These are phyloP conservation scores for Pseudonaja textilis DNA, from an alignment of 2,113 vertebrate genomes.

Conservation along the genomic window DNA sequence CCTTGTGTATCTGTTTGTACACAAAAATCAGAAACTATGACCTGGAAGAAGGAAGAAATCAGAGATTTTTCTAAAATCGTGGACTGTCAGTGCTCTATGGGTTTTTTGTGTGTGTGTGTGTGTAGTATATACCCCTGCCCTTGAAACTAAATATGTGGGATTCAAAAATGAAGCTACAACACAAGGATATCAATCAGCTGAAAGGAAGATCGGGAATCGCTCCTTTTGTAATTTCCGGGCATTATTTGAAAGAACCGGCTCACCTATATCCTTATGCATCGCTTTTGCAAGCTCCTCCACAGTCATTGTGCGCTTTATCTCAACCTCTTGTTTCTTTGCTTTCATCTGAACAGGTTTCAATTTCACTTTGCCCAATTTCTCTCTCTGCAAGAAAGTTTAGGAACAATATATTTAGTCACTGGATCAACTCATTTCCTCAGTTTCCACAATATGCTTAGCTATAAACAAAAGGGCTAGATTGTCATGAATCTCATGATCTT, in stretches of 20 bases:
- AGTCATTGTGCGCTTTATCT: constrained; percentile 80
- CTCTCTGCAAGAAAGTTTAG: constrained; percentile 49
- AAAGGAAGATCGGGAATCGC: neutral
- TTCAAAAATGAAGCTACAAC: neutral
- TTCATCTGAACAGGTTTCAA: constrained; percentile 49
- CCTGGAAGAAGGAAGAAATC: neutral
- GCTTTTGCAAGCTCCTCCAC: constrained; percentile 74
- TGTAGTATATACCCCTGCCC: neutral
- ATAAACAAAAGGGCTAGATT: neutral
- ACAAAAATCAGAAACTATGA: neutral
- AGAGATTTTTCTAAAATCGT: neutral
- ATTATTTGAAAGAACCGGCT: neutral
- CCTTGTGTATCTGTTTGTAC: neutral
- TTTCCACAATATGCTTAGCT: neutral
- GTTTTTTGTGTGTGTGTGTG: no score
- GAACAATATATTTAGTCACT: neutral
- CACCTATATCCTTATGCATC: constrained; percentile 83
- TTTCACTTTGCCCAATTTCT: constrained; percentile 49
- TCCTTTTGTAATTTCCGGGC: neutral
- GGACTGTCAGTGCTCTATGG: neutral
- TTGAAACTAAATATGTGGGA: neutral
- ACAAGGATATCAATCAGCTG: neutral
- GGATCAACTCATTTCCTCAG: neutral
- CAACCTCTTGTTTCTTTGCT: constrained; percentile 76
- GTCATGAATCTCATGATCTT: neutral